phyloP scores from a whole-genome alignment of 2,113 vertebrate species.

The Arizona elegans region DNA sequence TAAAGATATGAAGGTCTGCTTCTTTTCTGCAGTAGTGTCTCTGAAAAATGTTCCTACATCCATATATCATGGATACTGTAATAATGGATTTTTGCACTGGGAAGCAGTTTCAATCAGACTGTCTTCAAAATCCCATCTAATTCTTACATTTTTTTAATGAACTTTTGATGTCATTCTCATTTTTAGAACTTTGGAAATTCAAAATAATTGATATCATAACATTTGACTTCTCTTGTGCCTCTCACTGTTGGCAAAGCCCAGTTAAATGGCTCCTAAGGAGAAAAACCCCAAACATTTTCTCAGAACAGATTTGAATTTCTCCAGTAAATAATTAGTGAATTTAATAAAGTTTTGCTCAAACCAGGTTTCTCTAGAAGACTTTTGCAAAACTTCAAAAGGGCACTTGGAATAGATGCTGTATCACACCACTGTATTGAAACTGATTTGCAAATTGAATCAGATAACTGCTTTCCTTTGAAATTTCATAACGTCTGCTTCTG shows the following conservation, averaged over 20 bases:
- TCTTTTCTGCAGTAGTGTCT: not conserved
- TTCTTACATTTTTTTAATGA: not conserved
- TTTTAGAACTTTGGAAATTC: not conserved
- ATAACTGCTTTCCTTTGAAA: not conserved
- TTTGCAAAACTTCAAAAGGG: not conserved
- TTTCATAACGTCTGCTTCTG: not conserved
- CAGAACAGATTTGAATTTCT: not conserved
- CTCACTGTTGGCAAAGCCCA: not conserved
- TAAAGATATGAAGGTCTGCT: not conserved
- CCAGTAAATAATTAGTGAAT: not conserved
- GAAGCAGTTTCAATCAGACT: not conserved
- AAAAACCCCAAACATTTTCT: not conserved
- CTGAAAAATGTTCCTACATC: not conserved
- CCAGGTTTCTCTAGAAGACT: not conserved
- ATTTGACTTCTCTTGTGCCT: not conserved
- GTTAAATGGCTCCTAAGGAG: not conserved
- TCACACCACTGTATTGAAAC: not conserved
- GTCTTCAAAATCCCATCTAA: not conserved
- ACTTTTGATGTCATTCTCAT: not conserved
- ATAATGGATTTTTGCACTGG: not conserved
- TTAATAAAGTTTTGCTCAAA: not conserved
- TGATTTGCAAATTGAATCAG: not conserved
- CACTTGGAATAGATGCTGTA: not conserved
- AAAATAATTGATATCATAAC: not conserved
- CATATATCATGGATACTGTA: not conserved